These are phyloP conservation scores for Anastatus disparis DNA, from an alignment of 1,140 invertebrate genomes.

Conservation along the genomic window DNA sequence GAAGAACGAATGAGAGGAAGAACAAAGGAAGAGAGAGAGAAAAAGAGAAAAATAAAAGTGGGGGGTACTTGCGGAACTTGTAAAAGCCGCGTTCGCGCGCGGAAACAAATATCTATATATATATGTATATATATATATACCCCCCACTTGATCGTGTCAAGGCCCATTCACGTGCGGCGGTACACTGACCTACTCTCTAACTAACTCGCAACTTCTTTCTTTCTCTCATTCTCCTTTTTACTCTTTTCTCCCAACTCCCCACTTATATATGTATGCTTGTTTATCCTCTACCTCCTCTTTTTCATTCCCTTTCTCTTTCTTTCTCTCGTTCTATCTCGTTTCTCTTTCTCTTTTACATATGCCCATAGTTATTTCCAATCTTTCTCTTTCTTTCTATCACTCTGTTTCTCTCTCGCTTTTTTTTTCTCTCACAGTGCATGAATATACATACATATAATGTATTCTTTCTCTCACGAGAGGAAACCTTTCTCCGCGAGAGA, in stretches of 20 bases:
- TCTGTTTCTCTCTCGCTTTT: slow-evolving; percentile 8
- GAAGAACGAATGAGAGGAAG: slow-evolving; percentile 1
- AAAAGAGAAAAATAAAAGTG: slow-evolving; percentile 46
- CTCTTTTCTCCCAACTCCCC: too few species aligned
- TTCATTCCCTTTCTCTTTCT: slow-evolving; percentile 29
- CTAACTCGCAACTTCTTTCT: slow-evolving; percentile 37
- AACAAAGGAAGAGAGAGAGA: slow-evolving; percentile 7
- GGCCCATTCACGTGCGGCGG: slow-evolving; percentile 48
- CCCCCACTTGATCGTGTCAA: slow-evolving; percentile 38
- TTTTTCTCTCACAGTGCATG: not conserved
- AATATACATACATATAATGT: not conserved
- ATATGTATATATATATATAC: not conserved
- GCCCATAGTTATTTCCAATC: slow-evolving; percentile 13
- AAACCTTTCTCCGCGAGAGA: slow-evolving; percentile 16
- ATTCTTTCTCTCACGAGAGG: slow-evolving; percentile 3
- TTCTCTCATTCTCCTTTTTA: slow-evolving; percentile 29
- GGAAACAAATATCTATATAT: not conserved
- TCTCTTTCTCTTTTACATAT: slow-evolving; percentile 46
- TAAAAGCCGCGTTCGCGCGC: slow-evolving; percentile 54
- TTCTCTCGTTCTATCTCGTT: slow-evolving; percentile 10
- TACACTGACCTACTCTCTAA: slow-evolving; percentile 67
- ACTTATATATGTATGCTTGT: too few species aligned
- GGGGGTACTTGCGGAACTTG: slow-evolving; percentile 63
- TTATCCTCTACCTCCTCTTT: too few species aligned
- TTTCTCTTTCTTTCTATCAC: slow-evolving; percentile 28